These are phyloP conservation scores for Digitonthophagus gazella DNA, from an alignment of 2,888 invertebrate species.

Conservation along the genomic window DNA sequence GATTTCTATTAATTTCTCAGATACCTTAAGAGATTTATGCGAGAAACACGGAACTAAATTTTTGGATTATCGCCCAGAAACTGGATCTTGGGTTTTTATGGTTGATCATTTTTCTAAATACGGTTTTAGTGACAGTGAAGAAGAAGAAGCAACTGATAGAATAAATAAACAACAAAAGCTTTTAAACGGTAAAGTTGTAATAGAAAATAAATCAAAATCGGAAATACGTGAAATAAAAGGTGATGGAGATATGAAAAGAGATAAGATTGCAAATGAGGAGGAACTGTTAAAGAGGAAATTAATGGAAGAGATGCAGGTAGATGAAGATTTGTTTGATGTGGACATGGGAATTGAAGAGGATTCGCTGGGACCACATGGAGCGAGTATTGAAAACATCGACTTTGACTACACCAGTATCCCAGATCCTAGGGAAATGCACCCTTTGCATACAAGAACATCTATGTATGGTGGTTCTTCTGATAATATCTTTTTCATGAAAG, in stretches of 20 bases:
- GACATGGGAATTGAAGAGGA: slow-evolving; percentile 7
- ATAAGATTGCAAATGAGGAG: background rate
- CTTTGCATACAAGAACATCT: slow-evolving; percentile 12
- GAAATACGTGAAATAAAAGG: background rate
- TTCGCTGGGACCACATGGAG: slow-evolving; percentile 1
- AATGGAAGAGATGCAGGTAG: background rate
- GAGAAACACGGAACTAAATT: slow-evolving; percentile 87
- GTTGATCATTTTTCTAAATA: slow-evolving; percentile 95
- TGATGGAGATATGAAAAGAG: background rate
- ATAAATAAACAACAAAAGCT: background rate
- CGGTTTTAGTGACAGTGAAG: slow-evolving; percentile 81
- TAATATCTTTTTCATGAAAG: slow-evolving; percentile 27
- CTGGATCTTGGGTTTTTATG: slow-evolving; percentile 96
- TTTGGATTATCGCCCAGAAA: slow-evolving; percentile 91
- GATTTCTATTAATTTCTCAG: slow-evolving; percentile 79
- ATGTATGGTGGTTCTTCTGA: background rate
- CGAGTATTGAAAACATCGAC: slow-evolving; percentile 12
- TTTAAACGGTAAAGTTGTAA: background rate
- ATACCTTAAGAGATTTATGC: slow-evolving; percentile 78
- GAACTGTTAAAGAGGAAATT: background rate
- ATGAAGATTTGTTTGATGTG: slow-evolving; percentile 2
- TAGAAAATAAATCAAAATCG: too few species aligned
- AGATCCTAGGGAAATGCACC: slow-evolving; percentile 16
- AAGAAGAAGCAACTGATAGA: slow-evolving; percentile 55
- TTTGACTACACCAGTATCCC: slow-evolving; percentile 7